phyloP scores from a whole-genome alignment of 2,113 vertebrate genomes.

The Delphinapterus leucas region DNA sequence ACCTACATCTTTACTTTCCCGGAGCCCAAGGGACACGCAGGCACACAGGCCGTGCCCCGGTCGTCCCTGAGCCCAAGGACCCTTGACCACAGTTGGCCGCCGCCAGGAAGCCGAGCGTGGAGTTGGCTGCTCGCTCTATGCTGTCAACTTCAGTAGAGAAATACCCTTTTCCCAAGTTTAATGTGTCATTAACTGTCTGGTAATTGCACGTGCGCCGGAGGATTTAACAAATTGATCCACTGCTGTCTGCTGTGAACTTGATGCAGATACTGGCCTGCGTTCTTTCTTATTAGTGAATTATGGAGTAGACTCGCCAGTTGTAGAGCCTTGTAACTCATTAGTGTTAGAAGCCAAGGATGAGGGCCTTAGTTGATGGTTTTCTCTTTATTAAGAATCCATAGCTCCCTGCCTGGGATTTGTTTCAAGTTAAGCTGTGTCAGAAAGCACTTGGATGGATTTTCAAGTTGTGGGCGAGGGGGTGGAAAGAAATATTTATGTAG shows the following conservation, averaged over 20 bases:
- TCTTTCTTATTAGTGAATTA: conserved; percentile 26
- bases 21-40: background rate
- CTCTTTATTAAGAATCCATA: conserved; percentile 45
- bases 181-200: background rate
- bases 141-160: conserved; percentile 17
- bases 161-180: background rate
- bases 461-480: background rate
- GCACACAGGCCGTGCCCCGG: background rate
- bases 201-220: background rate
- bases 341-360: background rate
- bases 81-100: background rate
- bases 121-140: conserved; percentile 6
- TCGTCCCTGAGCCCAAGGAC: background rate
- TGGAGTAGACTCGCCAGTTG: background rate
- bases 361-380: background rate
- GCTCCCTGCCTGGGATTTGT: conserved; percentile 45
- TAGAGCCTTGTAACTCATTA: conserved; percentile 45
- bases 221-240: background rate
- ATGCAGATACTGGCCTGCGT: background rate
- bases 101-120: background rate
- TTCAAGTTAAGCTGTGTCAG: conserved; percentile 41
- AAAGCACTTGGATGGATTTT: conserved; percentile 35
- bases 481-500: background rate
- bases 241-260: background rate
- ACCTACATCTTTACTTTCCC: background rate